Percentiles rank a stretch among this genome's conserved stretches.
Evolutionary conservation across 2,797 vertebrate genomes (phyloP).

Genomic region (Phataginus tricuspis): DNA sequence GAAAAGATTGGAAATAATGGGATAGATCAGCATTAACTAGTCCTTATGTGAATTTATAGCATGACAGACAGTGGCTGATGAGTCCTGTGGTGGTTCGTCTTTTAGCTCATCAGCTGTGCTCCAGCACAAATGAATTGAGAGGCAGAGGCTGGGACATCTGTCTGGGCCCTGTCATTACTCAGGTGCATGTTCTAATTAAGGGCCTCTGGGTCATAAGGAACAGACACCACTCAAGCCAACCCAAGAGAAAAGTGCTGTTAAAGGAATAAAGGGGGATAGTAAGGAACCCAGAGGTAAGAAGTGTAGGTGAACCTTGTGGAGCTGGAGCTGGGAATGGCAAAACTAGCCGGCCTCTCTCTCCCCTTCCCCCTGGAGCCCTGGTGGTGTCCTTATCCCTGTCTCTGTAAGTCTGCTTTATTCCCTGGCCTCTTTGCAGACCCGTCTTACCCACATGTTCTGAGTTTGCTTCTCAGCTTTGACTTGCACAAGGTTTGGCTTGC

Average conservation of each 20-base stretch:
- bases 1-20: background rate
- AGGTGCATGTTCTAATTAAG: background rate
- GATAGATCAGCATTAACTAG: background rate
- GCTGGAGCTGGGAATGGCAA: background rate
- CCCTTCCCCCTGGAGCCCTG: accelerated
- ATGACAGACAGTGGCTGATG: accelerated
- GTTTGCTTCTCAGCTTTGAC: background rate
- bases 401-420: background rate
- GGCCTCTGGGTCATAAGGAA: background rate
- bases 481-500: background rate
- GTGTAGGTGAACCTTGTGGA: no score
- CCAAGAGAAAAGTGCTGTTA: background rate
- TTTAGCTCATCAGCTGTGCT: background rate
- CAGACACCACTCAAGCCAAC: background rate
- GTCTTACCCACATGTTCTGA: accelerated
- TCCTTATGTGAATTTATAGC: background rate
- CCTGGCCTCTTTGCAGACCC: background rate
- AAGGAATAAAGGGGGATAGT: background rate
- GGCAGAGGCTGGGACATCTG: background rate
- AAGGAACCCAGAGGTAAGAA: background rate
- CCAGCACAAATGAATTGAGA: background rate
- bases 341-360: accelerated
- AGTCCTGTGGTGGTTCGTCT: background rate
- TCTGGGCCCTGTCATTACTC: background rate
- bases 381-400: background rate